Evolutionary conservation across 1,140 invertebrate species (phyloP).

Genomic region (Apis laboriosa): DNA sequence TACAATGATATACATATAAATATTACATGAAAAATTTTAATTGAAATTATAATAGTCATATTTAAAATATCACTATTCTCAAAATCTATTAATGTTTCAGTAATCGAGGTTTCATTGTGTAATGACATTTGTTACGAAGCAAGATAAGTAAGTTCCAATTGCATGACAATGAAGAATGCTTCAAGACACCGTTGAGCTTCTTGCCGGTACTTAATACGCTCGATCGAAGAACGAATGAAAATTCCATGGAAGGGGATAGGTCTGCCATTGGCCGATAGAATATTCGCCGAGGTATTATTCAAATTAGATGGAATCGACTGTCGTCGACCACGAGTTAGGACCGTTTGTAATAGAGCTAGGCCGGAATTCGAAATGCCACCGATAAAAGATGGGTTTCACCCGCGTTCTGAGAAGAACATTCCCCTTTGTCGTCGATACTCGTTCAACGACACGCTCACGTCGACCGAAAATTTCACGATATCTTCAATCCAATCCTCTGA

Average conservation of each 20-base stretch:
- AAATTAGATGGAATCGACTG: constrained; percentile 48
- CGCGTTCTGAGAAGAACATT: background rate
- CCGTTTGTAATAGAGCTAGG: constrained; percentile 43
- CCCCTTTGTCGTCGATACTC: constrained; percentile 26
- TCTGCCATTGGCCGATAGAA: constrained; percentile 22
- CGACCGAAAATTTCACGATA: background rate
- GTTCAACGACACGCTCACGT: background rate
- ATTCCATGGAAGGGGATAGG: background rate
- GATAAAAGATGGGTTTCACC: constrained; percentile 26
- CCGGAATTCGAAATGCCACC: constrained; percentile 20
- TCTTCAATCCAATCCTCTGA: background rate
- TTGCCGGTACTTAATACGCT: background rate
- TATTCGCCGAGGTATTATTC: constrained; percentile 53
- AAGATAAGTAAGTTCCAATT: too few species aligned
- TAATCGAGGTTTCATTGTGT: too few species aligned
- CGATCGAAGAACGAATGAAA: constrained; percentile 38
- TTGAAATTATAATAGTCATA: too few species aligned
- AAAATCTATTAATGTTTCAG: too few species aligned
- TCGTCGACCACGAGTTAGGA: constrained; percentile 20
- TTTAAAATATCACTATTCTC: too few species aligned
- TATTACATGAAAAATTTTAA: too few species aligned
- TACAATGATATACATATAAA: too few species aligned
- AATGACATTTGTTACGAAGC: too few species aligned
- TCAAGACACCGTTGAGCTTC: background rate
- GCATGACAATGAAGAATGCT: background rate